A percentile compares a stretch with the other conserved stretches of the same genome.
These are phyloP conservation scores for Tetranychus piercei DNA, from an alignment of 2,888 invertebrate species.

Conservation along the genomic window DNA sequence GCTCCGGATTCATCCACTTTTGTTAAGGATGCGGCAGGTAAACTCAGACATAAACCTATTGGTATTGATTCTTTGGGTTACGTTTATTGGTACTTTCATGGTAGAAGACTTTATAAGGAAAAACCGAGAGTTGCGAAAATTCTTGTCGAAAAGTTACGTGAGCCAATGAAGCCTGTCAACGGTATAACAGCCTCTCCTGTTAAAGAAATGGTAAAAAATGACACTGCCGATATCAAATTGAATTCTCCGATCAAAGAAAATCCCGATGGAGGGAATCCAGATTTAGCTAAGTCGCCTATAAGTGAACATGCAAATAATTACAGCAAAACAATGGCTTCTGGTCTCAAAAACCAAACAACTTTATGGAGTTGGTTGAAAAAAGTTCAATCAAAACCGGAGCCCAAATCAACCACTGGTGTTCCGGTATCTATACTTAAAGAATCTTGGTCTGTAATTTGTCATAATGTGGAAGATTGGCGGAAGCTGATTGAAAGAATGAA, in stretches of 20 bases:
- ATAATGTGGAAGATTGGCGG: not conserved
- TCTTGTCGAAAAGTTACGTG: not conserved
- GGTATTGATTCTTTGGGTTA: slow-evolving; percentile 1
- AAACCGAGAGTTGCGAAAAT: not conserved
- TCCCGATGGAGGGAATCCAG: not conserved
- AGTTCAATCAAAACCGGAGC: not conserved
- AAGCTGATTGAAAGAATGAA: not conserved
- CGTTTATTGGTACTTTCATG: slow-evolving; percentile 6
- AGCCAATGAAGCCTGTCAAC: not conserved
- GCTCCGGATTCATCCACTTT: not conserved
- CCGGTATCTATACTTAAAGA: not conserved
- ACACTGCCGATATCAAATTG: not conserved
- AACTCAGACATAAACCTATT: not conserved
- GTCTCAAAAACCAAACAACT: not conserved
- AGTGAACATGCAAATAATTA: not conserved
- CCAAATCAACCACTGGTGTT: not conserved
- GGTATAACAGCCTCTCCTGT: not conserved
- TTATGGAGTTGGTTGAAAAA: not conserved
- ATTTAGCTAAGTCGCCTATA: not conserved
- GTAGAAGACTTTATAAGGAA: not conserved
- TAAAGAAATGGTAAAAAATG: not conserved
- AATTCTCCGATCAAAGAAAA: not conserved
- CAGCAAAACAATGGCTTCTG: not conserved
- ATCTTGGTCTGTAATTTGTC: not conserved
- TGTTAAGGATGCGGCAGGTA: not conserved